Percentiles rank a stretch among this genome's conserved stretches.
Evolutionary conservation across 2,797 vertebrate species (phyloP).

Genomic region (Prunella strophiata): DNA sequence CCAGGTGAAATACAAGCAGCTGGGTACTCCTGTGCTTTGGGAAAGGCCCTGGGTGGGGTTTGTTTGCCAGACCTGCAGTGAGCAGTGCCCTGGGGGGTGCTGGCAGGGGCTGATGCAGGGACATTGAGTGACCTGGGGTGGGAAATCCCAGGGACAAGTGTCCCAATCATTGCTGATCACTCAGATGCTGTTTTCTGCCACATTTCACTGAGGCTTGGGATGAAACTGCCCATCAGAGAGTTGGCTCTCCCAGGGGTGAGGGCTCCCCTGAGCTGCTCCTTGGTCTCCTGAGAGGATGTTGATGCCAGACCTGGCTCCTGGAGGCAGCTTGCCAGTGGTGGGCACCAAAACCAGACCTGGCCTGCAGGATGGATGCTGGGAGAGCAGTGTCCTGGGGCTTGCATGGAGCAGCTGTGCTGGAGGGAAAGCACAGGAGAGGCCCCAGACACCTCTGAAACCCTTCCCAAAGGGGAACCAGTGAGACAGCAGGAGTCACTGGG

Average conservation of each 20-base stretch:
- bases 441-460: neutral
- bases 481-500: neutral
- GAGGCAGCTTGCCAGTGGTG: neutral
- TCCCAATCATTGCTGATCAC: neutral
- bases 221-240: neutral
- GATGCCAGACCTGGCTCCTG: neutral
- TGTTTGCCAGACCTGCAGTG: neutral
- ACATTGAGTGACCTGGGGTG: neutral
- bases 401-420: neutral
- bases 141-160: neutral
- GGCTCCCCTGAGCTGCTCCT: neutral
- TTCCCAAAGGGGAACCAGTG: neutral
- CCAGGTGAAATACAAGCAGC: neutral
- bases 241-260: neutral
- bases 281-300: fast-evolving
- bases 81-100: neutral
- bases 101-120: neutral
- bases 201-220: fast-evolving
- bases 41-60: neutral
- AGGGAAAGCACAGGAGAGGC: neutral
- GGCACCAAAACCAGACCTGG: neutral
- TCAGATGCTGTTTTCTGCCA: neutral
- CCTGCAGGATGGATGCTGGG: neutral
- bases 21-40: neutral
- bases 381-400: neutral